Percentiles rank a stretch among this genome's conserved stretches.
Evolutionary conservation across 2,113 vertebrate genomes (phyloP).

Genomic region (Blennius ocellaris): DNA sequence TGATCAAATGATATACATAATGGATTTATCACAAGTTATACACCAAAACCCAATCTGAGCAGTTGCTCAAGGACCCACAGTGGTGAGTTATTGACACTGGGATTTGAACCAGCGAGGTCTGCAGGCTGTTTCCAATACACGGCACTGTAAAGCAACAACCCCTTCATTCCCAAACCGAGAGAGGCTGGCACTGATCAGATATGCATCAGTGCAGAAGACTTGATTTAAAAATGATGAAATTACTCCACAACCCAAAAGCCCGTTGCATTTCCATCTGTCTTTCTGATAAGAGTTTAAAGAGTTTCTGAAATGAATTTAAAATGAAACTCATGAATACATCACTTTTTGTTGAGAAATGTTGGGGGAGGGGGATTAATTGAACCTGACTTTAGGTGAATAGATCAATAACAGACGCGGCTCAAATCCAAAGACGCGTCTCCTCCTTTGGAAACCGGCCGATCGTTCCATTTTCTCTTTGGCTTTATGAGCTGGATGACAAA

Average conservation of each 20-base stretch:
- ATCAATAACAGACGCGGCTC: not conserved
- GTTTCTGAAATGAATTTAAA: conserved; percentile 4
- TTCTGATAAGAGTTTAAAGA: not conserved
- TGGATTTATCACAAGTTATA: too few species aligned
- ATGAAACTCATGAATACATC: not conserved
- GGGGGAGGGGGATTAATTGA: not conserved
- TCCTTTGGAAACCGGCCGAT: conserved; percentile 1
- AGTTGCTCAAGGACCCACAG: too few species aligned
- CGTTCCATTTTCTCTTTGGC: not conserved
- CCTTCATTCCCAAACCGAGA: too few species aligned
- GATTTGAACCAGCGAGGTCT: too few species aligned
- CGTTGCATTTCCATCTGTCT: not conserved
- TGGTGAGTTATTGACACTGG: too few species aligned
- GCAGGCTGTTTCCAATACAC: too few species aligned
- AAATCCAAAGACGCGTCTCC: not conserved
- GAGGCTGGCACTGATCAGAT: not conserved
- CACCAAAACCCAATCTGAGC: too few species aligned
- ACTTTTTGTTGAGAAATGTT: not conserved
- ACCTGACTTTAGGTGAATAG: not conserved
- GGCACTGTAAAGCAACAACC: too few species aligned
- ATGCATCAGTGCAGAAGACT: not conserved
- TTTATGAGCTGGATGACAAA: not conserved
- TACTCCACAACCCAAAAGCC: not conserved
- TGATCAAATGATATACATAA: too few species aligned
- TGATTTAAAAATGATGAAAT: conserved; percentile 11